Percentiles rank a stretch among this genome's conserved stretches.
These are phyloP conservation scores for Glareola pratincola DNA, from an alignment of 2,113 vertebrate species.

Conservation along the genomic window DNA sequence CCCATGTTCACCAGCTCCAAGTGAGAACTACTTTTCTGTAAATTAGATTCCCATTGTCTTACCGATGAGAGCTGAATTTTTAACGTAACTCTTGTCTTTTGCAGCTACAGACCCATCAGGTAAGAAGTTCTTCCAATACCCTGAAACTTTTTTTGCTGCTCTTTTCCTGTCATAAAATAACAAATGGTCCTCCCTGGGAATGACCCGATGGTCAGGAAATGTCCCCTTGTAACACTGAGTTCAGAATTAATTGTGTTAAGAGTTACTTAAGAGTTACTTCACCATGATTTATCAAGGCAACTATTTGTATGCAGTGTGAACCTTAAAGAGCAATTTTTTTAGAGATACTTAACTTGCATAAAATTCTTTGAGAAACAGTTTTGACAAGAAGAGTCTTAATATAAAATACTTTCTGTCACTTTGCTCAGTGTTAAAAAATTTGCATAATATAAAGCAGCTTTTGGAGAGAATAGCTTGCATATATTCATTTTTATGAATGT, in stretches of 20 bases:
- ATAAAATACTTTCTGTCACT: conserved; percentile 61
- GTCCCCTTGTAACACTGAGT: neutral
- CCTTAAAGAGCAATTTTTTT: conserved; percentile 5
- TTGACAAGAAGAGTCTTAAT: conserved; percentile 58
- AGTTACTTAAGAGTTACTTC: neutral
- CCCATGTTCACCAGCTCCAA: conserved; percentile 34
- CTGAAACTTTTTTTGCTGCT: neutral
- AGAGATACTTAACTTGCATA: conserved; percentile 15
- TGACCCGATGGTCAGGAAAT: neutral
- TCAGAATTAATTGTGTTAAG: conserved; percentile 9
- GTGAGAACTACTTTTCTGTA: conserved; percentile 34
- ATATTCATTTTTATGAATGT: conserved; percentile 52
- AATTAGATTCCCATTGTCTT: neutral
- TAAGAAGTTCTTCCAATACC: conserved; percentile 1
- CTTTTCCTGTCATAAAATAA: neutral
- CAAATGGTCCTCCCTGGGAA: neutral
- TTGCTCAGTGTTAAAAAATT: conserved; percentile 47
- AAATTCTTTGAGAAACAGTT: conserved; percentile 43
- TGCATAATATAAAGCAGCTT: conserved; percentile 52
- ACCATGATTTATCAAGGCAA: conserved; percentile 1
- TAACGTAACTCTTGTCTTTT: conserved; percentile 20
- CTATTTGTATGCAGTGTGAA: conserved; percentile 44
- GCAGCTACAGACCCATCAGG: conserved; percentile 30
- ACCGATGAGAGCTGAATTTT: neutral
- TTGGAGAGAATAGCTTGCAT: conserved; percentile 54